phyloP scores from a whole-genome alignment of 2,797 vertebrate genomes.

The Pristis pectinata region DNA sequence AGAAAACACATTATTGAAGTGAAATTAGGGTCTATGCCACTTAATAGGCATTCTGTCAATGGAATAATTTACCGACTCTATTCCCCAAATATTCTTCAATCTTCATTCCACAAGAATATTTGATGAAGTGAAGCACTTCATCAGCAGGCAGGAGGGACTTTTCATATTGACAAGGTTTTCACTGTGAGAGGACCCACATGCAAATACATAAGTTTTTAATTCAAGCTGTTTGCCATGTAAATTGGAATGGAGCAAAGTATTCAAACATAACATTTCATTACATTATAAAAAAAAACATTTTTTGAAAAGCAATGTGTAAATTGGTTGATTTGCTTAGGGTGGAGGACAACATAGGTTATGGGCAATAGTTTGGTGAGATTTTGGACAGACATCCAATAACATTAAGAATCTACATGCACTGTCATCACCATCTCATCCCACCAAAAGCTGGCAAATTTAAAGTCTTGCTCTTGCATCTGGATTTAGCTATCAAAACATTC shows the following conservation, averaged over 20 bases:
- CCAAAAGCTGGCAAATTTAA: no score
- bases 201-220: no score
- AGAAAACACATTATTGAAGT: not conserved
- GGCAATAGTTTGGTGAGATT: no score
- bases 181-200: not conserved
- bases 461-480: not conserved
- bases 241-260: no score
- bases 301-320: not conserved
- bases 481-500: not conserved
- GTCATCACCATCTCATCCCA: no score
- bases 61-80: not conserved
- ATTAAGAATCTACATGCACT: no score
- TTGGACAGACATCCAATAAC: no score
- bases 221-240: not conserved
- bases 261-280: not conserved
- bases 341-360: no score
- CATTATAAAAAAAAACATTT: not conserved
- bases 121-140: not conserved
- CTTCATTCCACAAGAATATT: not conserved
- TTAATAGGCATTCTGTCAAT: not conserved
- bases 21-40: not conserved
- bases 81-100: conserved; percentile 2
- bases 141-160: not conserved
- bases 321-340: not conserved
- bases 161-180: not conserved